Conservation (phyloP, 2,113 vertebrate species). For the Heterotilapia buettikoferi region DNA sequence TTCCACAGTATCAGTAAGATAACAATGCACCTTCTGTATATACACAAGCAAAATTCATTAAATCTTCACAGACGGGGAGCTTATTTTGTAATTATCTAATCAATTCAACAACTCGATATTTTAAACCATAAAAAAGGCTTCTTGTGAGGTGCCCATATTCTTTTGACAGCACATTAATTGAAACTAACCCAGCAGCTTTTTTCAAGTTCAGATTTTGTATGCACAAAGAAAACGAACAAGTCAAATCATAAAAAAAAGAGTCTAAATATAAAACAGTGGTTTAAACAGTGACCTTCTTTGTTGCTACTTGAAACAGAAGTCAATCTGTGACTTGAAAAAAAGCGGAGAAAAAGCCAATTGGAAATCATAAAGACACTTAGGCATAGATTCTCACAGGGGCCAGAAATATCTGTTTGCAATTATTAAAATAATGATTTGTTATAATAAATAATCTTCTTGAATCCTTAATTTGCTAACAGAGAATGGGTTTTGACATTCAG, state of each 20-base stretch:
- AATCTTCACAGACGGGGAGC: not conserved
- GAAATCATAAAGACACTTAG: conserved; percentile 34
- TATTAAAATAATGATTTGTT: not conserved
- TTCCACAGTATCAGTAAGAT: not conserved
- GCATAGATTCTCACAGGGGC: not conserved
- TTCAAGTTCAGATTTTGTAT: not conserved
- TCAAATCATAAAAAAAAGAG: not conserved
- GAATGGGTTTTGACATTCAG: conserved; percentile 8
- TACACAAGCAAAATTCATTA: not conserved
- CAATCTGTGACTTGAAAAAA: not conserved
- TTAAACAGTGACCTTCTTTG: not conserved
- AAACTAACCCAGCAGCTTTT: conserved; percentile 1
- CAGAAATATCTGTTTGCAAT: not conserved
- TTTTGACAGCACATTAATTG: not conserved
- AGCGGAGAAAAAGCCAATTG: conserved; percentile 23
- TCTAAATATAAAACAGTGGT: conserved; percentile 25
- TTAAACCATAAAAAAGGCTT: not conserved
- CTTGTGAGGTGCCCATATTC: not conserved
- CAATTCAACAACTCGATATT: not conserved
- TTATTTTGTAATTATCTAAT: not conserved
- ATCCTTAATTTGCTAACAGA: not conserved
- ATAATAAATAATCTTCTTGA: not conserved
- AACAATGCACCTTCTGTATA: not conserved
- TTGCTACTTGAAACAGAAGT: not conserved
- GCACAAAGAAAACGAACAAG: not conserved